These are phyloP conservation scores for Xestia rhomboidea DNA, from an alignment of 2,888 invertebrate genomes.

Conservation along the genomic window DNA sequence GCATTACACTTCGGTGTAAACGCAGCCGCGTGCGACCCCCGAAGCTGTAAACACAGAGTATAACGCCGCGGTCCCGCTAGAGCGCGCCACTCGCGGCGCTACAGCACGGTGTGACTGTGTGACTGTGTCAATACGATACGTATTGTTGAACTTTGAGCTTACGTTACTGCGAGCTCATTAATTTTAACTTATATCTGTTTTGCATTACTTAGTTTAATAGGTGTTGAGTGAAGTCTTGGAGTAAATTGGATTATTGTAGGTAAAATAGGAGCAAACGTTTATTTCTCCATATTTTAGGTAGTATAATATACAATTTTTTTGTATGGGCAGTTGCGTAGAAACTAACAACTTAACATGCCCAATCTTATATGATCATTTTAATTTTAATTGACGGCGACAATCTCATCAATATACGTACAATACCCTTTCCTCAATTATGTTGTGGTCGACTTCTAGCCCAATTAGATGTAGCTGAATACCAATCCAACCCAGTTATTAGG, in stretches of 20 bases:
- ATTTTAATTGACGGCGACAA: no score
- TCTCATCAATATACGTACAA: no score
- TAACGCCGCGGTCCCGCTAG: conserved; percentile 47
- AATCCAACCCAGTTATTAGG: no score
- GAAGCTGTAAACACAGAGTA: conserved; percentile 62
- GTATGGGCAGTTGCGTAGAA: no score
- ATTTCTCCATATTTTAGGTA: background rate
- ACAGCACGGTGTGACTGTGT: conserved; percentile 37
- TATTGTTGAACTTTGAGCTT: conserved; percentile 63
- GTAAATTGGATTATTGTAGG: background rate
- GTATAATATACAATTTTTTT: no score
- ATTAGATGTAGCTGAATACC: no score
- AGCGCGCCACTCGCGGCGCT: conserved; percentile 65
- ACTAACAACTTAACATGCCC: no score
- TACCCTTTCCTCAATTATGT: no score
- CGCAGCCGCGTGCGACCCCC: conserved; percentile 37
- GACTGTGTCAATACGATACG: conserved; percentile 74
- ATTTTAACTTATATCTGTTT: conserved; percentile 28
- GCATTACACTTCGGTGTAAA: conserved; percentile 63
- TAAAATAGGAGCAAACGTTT: background rate
- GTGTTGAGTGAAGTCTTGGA: background rate
- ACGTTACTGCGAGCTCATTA: conserved; percentile 21
- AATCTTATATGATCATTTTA: no score
- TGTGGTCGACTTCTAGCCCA: no score
- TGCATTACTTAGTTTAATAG: conserved; percentile 12